Conservation (phyloP, 2,888 invertebrate genomes). For the Quadroppia sp. region DNA sequence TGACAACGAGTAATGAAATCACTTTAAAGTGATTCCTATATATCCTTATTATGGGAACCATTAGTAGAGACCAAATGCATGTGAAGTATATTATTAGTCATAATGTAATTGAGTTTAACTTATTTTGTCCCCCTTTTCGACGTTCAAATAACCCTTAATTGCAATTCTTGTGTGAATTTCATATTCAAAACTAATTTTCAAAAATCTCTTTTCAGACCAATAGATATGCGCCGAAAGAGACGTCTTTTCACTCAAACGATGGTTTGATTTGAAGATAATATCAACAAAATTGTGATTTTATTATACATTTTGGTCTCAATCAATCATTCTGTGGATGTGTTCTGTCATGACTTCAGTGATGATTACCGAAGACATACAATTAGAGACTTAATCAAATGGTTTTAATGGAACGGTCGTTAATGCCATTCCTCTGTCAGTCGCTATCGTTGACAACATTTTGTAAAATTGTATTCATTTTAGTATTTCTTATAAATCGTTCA, state of each 20-base stretch:
- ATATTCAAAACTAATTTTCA: neutral
- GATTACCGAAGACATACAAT: neutral
- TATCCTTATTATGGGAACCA: conserved; percentile 30
- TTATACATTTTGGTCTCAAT: neutral
- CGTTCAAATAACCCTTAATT: neutral
- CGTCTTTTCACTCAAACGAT: conserved; percentile 5
- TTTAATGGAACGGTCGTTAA: neutral
- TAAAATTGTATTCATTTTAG: neutral
- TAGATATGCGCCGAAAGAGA: conserved; percentile 29
- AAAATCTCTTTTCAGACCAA: conserved; percentile 14
- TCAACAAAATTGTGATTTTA: neutral
- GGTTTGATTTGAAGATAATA: neutral
- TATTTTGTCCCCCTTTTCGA: too few species aligned
- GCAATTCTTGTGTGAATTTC: too few species aligned
- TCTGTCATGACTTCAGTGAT: conserved; percentile 25
- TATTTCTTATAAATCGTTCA: conserved; percentile 24
- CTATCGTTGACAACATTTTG: neutral
- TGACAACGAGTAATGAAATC: conserved; percentile 17
- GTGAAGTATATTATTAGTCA: neutral
- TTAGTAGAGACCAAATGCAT: neutral
- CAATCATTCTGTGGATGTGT: conserved; percentile 19
- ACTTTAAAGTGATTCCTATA: conserved; percentile 27
- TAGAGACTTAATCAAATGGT: conserved; percentile 22
- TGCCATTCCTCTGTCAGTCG: conserved; percentile 7
- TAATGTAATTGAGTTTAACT: conserved; percentile 23